Conservation (phyloP, 2,888 invertebrate genomes). For the Chironomus tentans region DNA sequence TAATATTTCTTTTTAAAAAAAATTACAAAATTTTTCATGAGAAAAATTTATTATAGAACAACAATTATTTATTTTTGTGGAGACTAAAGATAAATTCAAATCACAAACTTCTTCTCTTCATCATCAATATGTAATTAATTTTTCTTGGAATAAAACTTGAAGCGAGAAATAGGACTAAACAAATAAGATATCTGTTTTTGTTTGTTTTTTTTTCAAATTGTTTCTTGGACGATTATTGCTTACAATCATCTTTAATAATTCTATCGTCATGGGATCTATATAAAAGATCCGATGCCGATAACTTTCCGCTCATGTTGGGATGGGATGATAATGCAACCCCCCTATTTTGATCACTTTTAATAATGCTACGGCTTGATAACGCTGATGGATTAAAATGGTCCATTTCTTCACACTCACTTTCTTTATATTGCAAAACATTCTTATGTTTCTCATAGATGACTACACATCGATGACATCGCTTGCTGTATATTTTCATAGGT, state of each 20-base stretch:
- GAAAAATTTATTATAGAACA: no score
- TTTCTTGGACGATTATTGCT: slow-evolving; percentile 34
- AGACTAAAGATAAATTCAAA: no score
- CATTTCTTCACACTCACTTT: slow-evolving; percentile 72
- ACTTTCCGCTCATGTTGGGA: slow-evolving; percentile 46
- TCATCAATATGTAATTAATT: no score
- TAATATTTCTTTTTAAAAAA: no score
- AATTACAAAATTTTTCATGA: no score
- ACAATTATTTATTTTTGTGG: no score
- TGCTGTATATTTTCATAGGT: slow-evolving; percentile 47
- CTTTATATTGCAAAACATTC: slow-evolving; percentile 93
- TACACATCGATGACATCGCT: slow-evolving; percentile 87
- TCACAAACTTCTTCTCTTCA: no score
- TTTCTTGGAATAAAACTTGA: no score
- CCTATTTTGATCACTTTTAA: slow-evolving; percentile 43
- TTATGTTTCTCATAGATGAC: slow-evolving; percentile 92
- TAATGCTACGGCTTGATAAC: slow-evolving; percentile 45
- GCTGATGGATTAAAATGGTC: slow-evolving; percentile 45
- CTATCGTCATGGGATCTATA: slow-evolving; percentile 46
- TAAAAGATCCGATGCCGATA: slow-evolving; percentile 46
- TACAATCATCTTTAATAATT: slow-evolving; percentile 40
- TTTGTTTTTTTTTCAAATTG: background rate
- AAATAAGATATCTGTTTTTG: slow-evolving; percentile 22
- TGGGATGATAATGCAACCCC: slow-evolving; percentile 38
- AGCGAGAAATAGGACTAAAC: background rate